These are phyloP conservation scores for Mactra quadrangularis DNA, from an alignment of 1,140 invertebrate genomes.

Conservation along the genomic window DNA sequence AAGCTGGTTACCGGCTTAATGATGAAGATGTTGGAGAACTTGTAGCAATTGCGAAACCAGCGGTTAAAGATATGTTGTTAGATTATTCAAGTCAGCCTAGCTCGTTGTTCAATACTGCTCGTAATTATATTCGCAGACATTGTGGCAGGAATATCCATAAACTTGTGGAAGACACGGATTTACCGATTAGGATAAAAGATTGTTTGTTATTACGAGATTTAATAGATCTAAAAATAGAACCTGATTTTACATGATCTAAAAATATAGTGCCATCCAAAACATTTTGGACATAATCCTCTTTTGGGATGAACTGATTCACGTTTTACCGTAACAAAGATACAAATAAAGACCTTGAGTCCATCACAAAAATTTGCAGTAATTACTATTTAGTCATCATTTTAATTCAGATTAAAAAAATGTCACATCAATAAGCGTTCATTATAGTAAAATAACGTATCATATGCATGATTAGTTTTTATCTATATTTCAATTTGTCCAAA, in stretches of 20 bases:
- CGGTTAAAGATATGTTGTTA: conserved; percentile 8
- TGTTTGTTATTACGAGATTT: conserved; percentile 44
- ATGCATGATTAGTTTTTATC: too few relatives aligned
- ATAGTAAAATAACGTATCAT: too few relatives aligned
- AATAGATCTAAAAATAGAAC: conserved; percentile 56
- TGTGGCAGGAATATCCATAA: conserved; percentile 32
- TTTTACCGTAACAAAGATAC: too few relatives aligned
- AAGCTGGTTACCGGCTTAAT: conserved; percentile 24
- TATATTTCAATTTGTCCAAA: too few relatives aligned
- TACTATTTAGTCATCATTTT: too few relatives aligned
- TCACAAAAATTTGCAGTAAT: too few relatives aligned
- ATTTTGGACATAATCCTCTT: background rate
- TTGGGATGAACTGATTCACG: background rate
- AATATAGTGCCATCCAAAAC: background rate
- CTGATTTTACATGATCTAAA: background rate
- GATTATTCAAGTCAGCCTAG: conserved; percentile 35
- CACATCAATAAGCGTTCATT: too few relatives aligned
- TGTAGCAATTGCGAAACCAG: conserved; percentile 37
- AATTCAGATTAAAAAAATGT: too few relatives aligned
- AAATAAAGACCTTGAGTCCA: too few relatives aligned
- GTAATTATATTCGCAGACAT: conserved; percentile 29
- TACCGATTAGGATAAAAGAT: conserved; percentile 45
- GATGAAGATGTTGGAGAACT: conserved; percentile 45
- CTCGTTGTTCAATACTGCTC: conserved; percentile 18
- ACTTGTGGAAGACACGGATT: conserved; percentile 25